Evolutionary conservation across 2,113 vertebrate species (phyloP).

Genomic region (Alexandromys fortis): DNA sequence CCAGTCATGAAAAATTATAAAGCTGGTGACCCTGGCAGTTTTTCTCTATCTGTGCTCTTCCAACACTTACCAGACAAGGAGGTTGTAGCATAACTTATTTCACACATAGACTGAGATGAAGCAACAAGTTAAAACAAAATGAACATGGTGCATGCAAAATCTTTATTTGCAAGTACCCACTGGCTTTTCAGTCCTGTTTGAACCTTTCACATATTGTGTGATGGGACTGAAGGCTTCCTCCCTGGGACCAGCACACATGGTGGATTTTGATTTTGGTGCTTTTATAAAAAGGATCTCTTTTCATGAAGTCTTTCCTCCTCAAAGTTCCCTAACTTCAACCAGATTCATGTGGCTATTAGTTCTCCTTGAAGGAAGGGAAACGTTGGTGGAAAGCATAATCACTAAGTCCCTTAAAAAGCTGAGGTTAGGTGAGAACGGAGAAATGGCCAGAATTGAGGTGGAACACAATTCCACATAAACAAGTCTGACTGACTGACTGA

Average conservation of each 20-base stretch:
- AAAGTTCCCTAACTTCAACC: background rate
- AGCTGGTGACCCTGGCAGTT: background rate
- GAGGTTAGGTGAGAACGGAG: background rate
- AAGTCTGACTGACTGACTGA: background rate
- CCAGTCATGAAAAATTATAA: background rate
- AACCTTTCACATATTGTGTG: background rate
- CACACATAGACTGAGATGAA: background rate
- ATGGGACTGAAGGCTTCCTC: background rate
- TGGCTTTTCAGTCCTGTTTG: background rate
- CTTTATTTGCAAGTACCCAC: background rate
- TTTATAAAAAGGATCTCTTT: background rate
- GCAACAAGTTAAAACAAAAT: background rate
- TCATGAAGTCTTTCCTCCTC: background rate
- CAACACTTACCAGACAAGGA: background rate
- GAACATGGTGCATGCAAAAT: background rate
- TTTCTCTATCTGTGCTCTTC: background rate
- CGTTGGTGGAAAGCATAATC: fast-evolving
- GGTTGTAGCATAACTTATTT: no score
- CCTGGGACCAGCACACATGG: background rate
- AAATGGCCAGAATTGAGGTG: background rate
- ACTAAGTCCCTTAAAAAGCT: background rate
- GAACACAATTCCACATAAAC: background rate
- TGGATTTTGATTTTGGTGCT: background rate
- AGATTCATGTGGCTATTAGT: background rate
- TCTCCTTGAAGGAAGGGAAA: background rate